A percentile compares a stretch with the other conserved stretches of the same genome.
phyloP scores from a whole-genome alignment of 2,797 vertebrate species.

The Prionace glauca region DNA sequence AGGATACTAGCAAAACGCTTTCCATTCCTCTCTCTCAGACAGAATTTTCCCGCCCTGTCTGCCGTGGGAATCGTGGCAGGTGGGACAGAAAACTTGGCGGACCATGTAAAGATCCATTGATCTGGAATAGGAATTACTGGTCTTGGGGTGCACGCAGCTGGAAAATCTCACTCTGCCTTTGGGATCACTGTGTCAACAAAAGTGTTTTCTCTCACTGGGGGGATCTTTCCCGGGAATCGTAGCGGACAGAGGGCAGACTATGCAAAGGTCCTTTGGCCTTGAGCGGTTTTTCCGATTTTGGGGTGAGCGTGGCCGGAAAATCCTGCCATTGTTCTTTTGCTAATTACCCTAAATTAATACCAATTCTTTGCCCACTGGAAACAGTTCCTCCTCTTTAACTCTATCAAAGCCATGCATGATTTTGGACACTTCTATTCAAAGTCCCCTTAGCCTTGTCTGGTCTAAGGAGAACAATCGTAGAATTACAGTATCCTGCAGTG shows the following conservation, averaged over 20 bases:
- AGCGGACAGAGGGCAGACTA: too few relatives aligned
- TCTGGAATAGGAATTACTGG: too few relatives aligned
- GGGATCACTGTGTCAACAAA: background rate
- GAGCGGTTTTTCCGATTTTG: too few relatives aligned
- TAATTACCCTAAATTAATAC: background rate
- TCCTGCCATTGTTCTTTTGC: background rate
- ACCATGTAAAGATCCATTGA: too few relatives aligned
- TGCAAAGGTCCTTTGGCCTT: too few relatives aligned
- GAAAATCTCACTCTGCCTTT: background rate
- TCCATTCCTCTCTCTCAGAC: background rate
- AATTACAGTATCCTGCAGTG: too few relatives aligned
- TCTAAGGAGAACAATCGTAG: background rate
- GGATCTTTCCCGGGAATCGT: too few relatives aligned
- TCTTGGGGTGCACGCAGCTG: too few relatives aligned
- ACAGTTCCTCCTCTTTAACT: background rate
- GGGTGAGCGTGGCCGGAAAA: too few relatives aligned
- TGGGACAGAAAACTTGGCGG: too few relatives aligned
- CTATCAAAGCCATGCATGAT: background rate
- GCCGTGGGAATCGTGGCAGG: too few relatives aligned
- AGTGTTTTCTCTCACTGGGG: background rate
- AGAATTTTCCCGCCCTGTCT: background rate
- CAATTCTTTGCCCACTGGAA: background rate
- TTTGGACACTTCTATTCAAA: background rate
- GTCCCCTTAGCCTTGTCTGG: background rate
- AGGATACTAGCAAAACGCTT: background rate